Percentiles rank a stretch among this genome's conserved stretches.
Evolutionary conservation across 2,797 vertebrate genomes (phyloP).

Genomic region (Pachyuromys duprasi): DNA sequence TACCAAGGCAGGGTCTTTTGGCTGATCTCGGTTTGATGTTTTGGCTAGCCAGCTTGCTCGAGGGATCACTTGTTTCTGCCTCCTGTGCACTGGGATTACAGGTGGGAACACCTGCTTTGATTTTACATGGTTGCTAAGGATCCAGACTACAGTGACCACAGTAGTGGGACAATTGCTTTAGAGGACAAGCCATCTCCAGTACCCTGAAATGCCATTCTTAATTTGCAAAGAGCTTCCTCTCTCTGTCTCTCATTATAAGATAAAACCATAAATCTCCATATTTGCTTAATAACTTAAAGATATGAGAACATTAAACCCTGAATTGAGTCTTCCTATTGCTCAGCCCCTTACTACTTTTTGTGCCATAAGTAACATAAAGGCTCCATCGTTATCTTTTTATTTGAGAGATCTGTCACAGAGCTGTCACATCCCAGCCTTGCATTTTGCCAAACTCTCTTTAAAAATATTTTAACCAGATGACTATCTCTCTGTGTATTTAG

Average conservation of each 20-base stretch:
- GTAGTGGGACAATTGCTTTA: rapidly evolving
- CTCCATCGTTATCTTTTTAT: conserved; percentile 54
- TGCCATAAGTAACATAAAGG: conserved; percentile 13
- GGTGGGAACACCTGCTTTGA: background rate
- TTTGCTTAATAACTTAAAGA: conserved; percentile 69
- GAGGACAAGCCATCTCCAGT: background rate
- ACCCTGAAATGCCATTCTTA: conserved; percentile 36
- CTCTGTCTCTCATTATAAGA: conserved; percentile 47
- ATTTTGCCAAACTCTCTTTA: conserved; percentile 59
- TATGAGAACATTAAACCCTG: conserved; percentile 38
- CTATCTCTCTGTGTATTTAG: conserved; percentile 32
- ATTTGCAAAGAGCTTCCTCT: conserved; percentile 38
- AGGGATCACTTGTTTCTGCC: background rate
- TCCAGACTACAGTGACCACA: background rate
- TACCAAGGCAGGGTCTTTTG: background rate
- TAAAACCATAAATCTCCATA: conserved; percentile 61
- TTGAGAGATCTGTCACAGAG: conserved; percentile 66
- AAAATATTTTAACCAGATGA: conserved; percentile 59
- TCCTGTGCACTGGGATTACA: background rate
- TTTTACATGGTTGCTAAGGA: background rate
- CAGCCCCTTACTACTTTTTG: conserved; percentile 61
- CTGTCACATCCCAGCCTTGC: conserved; percentile 56
- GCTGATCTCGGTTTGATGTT: background rate
- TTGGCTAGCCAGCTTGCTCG: background rate
- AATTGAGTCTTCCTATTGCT: conserved; percentile 35